Conservation (phyloP, 1,140 invertebrate species). For the Pseudomyrmex concolor region DNA sequence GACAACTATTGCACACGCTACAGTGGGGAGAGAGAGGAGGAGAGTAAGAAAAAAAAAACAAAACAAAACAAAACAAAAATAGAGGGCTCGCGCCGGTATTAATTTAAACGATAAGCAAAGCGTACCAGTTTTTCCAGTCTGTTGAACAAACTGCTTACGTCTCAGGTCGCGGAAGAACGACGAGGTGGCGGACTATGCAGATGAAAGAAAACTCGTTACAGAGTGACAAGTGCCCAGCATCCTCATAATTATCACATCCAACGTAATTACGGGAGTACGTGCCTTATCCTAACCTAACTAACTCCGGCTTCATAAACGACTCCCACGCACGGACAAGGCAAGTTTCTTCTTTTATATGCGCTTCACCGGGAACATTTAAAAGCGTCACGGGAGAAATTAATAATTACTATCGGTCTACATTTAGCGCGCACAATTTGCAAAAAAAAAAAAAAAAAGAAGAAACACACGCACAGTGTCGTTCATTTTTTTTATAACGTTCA, state of each 20-base stretch:
- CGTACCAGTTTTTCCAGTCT: constrained; percentile 49
- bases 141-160: constrained; percentile 70
- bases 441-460: too few species aligned
- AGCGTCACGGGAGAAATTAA: constrained; percentile 40
- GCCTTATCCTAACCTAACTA: constrained; percentile 74
- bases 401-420: constrained; percentile 19
- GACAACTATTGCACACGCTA: constrained; percentile 56
- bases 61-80: too few species aligned
- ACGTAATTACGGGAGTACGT: constrained; percentile 75
- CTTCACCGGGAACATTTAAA: constrained; percentile 53
- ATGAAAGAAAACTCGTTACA: constrained; percentile 77
- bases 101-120: constrained; percentile 66
- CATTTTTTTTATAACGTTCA: too few species aligned
- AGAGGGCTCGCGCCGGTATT: constrained; percentile 53
- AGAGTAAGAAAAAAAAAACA: background rate
- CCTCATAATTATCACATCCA: constrained; percentile 75
- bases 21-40: background rate
- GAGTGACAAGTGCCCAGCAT: constrained; percentile 72
- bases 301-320: constrained; percentile 66
- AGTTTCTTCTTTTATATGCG: constrained; percentile 63
- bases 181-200: constrained; percentile 63
- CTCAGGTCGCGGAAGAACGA: constrained; percentile 59
- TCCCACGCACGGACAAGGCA: constrained; percentile 42
- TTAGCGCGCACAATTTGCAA: background rate
- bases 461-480: too few species aligned